Percentiles rank a stretch among this genome's conserved stretches.
Evolutionary conservation across 1,140 invertebrate genomes (phyloP).

Genomic region (Sinonovacula constricta): DNA sequence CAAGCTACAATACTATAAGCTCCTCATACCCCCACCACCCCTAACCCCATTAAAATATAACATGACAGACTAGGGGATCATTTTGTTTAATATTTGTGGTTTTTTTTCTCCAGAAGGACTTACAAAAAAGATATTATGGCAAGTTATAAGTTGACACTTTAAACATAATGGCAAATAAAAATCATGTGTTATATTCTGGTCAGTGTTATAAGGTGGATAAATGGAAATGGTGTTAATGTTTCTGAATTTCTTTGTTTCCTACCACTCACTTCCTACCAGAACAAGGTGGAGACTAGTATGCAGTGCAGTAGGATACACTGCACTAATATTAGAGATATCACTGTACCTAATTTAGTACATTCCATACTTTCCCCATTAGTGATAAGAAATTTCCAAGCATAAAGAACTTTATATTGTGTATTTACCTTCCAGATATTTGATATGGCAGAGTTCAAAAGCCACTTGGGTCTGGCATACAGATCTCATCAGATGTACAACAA

Average conservation of each 20-base stretch:
- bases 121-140: no score
- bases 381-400: not conserved
- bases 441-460: conserved; percentile 60
- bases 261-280: not conserved
- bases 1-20: no score
- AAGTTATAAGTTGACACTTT: no score
- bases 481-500: conserved; percentile 20
- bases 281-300: not conserved
- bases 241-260: not conserved
- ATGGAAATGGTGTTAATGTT: no score
- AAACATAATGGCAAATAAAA: no score
- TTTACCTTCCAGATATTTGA: conserved; percentile 59
- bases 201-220: no score
- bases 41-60: no score
- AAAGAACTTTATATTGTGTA: not conserved
- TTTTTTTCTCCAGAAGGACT: no score
- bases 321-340: not conserved
- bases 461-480: conserved; percentile 58
- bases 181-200: no score
- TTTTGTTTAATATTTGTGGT: no score
- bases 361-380: not conserved
- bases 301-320: not conserved
- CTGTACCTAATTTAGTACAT: not conserved
- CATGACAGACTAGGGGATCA: no score
- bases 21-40: no score